Percentiles rank a stretch among this genome's conserved stretches.
These are phyloP conservation scores for Cliona cf. orientalis DNA, from an alignment of 37 sponge, comb jelly and placozoan genomes.

Conservation along the genomic window DNA sequence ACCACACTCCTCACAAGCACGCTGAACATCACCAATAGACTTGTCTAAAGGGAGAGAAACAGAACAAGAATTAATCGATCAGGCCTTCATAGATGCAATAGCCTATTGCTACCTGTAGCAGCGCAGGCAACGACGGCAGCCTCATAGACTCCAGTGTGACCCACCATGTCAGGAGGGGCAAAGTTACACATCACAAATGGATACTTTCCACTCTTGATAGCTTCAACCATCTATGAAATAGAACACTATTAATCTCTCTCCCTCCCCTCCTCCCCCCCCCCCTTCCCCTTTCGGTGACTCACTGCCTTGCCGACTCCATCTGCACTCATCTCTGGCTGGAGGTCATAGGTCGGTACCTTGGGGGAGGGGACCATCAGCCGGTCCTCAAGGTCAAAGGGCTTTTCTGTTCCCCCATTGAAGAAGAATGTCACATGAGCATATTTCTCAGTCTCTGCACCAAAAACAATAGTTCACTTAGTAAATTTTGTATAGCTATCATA, in stretches of 20 bases:
- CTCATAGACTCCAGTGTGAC: conserved; percentile 97
- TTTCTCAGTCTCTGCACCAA: conserved; percentile 91
- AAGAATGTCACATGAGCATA: conserved; percentile 99
- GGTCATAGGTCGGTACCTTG: conserved; percentile 95
- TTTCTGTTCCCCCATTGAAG: conserved; percentile 96
- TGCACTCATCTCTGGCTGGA: conserved; percentile 96
- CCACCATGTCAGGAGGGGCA: conserved; percentile 99
- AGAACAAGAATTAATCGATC: background rate
- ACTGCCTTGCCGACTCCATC: conserved; percentile 89
- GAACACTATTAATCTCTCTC: too few species aligned
- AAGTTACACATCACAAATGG: conserved; percentile 98
- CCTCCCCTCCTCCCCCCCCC: too few species aligned
- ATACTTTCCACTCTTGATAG: conserved; percentile 80
- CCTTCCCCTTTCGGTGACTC: too few species aligned
- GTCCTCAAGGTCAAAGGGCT: conserved; percentile 79
- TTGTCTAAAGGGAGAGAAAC: conserved; percentile 30
- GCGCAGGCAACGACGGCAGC: conserved; percentile 85
- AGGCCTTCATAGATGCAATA: background rate
- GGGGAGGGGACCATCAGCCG: conserved; percentile 94
- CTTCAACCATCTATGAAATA: conserved; percentile 85
- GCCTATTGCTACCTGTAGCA: conserved; percentile 77
- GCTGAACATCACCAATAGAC: conserved; percentile 85
- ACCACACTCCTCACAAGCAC: conserved; percentile 81
- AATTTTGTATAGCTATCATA: too few species aligned
- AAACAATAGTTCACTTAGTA: background rate